These are phyloP conservation scores for Patiria pectinifera DNA, from an alignment of 53 echinoderm and acorn worm genomes.

Conservation along the genomic window DNA sequence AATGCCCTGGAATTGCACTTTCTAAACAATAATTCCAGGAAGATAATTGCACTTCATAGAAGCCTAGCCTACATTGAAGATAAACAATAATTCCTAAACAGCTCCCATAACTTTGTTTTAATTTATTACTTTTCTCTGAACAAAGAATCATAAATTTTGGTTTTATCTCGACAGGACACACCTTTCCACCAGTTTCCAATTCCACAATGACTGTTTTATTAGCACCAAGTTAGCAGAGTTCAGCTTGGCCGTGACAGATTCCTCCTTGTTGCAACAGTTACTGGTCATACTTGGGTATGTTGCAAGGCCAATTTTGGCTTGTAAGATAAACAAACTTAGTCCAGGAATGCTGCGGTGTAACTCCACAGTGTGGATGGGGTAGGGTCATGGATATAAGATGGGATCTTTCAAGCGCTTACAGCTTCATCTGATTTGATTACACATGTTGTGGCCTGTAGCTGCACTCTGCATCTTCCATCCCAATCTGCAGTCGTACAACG, in stretches of 20 bases:
- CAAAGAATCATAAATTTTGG: neutral
- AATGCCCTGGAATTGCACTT: too few species aligned
- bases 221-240: neutral
- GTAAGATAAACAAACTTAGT: constrained; percentile 48
- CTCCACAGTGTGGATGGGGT: neutral
- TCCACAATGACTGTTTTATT: too few species aligned
- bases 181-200: neutral
- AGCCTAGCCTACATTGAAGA: neutral
- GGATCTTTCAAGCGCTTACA: constrained; percentile 36
- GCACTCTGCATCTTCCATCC: neutral
- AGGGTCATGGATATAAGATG: constrained; percentile 38
- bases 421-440: neutral
- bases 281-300: neutral
- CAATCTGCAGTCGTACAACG: neutral
- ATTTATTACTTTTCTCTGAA: neutral
- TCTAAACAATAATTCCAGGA: too few species aligned
- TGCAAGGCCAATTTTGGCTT: constrained; percentile 21
- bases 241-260: neutral
- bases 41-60: too few species aligned
- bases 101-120: too few species aligned
- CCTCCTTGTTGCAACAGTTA: constrained; percentile 33
- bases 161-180: neutral
- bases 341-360: constrained; percentile 33
- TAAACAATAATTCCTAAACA: neutral
- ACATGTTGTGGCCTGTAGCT: constrained; percentile 13